These are phyloP conservation scores for Euthynnus affinis DNA, from an alignment of 2,797 vertebrate species.

Conservation along the genomic window DNA sequence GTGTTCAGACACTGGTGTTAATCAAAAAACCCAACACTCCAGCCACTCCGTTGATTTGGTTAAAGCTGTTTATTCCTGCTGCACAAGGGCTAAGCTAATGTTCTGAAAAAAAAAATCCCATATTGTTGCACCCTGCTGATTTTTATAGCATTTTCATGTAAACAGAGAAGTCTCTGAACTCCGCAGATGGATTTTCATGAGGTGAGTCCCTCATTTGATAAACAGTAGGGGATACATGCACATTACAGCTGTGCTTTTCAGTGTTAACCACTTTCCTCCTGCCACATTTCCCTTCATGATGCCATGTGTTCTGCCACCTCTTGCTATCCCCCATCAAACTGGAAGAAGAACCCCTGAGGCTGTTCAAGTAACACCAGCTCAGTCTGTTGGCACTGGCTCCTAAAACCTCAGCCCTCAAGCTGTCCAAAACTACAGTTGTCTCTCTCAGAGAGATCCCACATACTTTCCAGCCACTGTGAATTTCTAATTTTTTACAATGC, in stretches of 20 bases:
- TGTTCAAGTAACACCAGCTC: slow-evolving; percentile 42
- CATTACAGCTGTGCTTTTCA: slow-evolving; percentile 32
- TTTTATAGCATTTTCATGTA: slow-evolving; percentile 39
- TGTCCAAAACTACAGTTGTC: slow-evolving; percentile 48
- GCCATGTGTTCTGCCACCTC: background rate
- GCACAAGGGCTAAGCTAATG: slow-evolving; percentile 31
- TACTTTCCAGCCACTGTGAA: slow-evolving; percentile 69
- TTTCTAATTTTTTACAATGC: slow-evolving; percentile 56
- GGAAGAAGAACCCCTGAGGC: slow-evolving; percentile 4
- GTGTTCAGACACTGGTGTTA: slow-evolving; percentile 56
- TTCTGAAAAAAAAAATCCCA: slow-evolving; percentile 48
- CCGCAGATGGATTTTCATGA: slow-evolving; percentile 20
- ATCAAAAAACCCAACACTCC: slow-evolving; percentile 52
- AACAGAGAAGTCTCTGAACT: slow-evolving; percentile 1
- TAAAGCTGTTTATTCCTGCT: slow-evolving; percentile 39
- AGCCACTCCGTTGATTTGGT: slow-evolving; percentile 34
- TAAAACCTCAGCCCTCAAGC: slow-evolving; percentile 32
- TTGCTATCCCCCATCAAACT: background rate
- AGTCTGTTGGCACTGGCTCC: slow-evolving; percentile 45
- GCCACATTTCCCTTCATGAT: background rate
- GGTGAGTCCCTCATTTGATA: slow-evolving; percentile 13
- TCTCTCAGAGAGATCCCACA: slow-evolving; percentile 64
- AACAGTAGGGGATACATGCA: background rate
- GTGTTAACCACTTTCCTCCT: background rate
- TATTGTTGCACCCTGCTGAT: slow-evolving; percentile 32